These are phyloP conservation scores for Ashinkailepas kermadecensis DNA, from an alignment of 2,888 invertebrate species.

Conservation along the genomic window DNA sequence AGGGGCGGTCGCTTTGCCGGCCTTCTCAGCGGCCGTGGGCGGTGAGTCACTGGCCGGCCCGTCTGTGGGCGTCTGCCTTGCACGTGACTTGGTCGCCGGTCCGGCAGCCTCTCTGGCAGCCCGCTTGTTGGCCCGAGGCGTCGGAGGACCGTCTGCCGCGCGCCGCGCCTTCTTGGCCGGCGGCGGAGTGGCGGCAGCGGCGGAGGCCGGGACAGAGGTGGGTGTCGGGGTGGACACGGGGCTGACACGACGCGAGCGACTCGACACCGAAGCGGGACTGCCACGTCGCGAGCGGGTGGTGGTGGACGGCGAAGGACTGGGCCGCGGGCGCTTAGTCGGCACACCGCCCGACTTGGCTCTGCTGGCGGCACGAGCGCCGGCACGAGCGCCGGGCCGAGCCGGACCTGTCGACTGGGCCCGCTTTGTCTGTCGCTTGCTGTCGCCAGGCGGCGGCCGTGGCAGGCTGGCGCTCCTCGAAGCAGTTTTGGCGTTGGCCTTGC, in stretches of 20 bases:
- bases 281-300: not conserved
- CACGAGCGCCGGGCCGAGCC: not conserved
- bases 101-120: not conserved
- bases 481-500: not conserved
- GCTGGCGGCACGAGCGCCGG: not conserved
- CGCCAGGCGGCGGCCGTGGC: not conserved
- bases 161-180: not conserved
- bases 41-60: not conserved
- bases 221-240: not conserved
- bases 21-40: too few species aligned
- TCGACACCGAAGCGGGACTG: not conserved
- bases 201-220: not conserved
- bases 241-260: not conserved
- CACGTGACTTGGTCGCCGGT: too few species aligned
- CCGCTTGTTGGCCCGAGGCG: not conserved
- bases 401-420: not conserved
- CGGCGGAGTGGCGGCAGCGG: not conserved
- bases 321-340: not conserved
- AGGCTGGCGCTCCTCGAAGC: not conserved
- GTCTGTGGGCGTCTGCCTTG: not conserved
- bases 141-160: not conserved
- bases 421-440: not conserved
- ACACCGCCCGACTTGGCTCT: not conserved
- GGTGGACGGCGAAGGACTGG: not conserved
- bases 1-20: not conserved